Percentiles rank a stretch among this genome's conserved stretches.
These are phyloP conservation scores for Catagonus wagneri DNA, from an alignment of 2,113 vertebrate genomes.

Conservation along the genomic window DNA sequence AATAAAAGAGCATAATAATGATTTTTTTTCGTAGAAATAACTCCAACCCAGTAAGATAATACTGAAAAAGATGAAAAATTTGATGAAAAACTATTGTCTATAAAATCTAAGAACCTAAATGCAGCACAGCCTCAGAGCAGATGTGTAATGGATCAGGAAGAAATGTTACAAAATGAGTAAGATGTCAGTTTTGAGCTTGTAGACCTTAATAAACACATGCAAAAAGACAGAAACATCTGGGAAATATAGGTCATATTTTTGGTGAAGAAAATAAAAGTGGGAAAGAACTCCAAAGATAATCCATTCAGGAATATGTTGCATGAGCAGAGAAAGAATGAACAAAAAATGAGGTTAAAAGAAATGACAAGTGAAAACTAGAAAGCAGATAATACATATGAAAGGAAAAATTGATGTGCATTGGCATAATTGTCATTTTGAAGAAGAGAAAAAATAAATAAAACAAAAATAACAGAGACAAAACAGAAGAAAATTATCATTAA, in stretches of 20 bases:
- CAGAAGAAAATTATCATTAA: background rate
- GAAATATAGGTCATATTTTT: background rate
- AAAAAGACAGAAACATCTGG: background rate
- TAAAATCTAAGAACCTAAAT: background rate
- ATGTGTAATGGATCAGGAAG: background rate
- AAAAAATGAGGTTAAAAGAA: background rate
- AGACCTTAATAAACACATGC: background rate
- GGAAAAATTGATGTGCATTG: background rate
- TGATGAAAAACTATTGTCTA: background rate
- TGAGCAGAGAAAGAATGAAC: background rate
- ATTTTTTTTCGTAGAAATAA: background rate
- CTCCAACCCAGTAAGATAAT: background rate
- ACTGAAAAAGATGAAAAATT: background rate
- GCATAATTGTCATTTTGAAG: background rate
- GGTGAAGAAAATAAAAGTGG: background rate
- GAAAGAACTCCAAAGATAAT: background rate
- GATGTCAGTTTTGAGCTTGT: background rate
- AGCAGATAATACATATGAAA: background rate
- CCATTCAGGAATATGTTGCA: background rate
- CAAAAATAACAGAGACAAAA: background rate
- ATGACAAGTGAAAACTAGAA: background rate
- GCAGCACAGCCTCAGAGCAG: background rate
- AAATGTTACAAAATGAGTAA: background rate
- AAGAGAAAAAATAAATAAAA: background rate
- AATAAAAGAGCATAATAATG: background rate